Evolutionary conservation across 37 sponge, comb jelly and placozoan genomes (phyloP), one percentile per base, ranked within the genome.

Genomic region (Halichondria panicea): DNA sequence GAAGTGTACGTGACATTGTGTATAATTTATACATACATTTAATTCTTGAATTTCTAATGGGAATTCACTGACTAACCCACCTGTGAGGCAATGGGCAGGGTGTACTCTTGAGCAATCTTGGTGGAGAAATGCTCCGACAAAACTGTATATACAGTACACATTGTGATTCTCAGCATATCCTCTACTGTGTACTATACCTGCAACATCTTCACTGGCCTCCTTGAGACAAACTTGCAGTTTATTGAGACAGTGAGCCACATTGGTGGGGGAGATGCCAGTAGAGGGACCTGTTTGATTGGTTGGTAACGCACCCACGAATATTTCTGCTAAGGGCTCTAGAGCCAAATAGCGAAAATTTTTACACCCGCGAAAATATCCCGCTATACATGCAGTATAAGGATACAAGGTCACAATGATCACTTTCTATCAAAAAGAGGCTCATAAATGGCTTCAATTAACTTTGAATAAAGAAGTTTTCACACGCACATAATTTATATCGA

Each of bases 71-170:
- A 2, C 19, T 40, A 33, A 45, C 76, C 18, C 28, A 86, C 91
- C 62, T 81, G 84, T 19, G 79, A 50, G 35, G 69, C 36, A 1
- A 74, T 93, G 5, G 93, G 93, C 40, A 93, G 57, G 72, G 76
- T 72, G 37, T 84, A 81, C 61, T 88, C 93, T 21, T 72, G 75
- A 35, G 86, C 57, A 40, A 93, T 75, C 55, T 93, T 93, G 40
- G 93, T 63, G 36, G 84, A 75, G 76, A 75, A 93, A 4, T 32
- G 35, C 43, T 43, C 59, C 0, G 62, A 66, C 0, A 73, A 19
- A 3, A 42, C 40, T n/a, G 40, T 60, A 60, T 60, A 60, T 24
- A 60, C 62, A 60, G n/a, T 34, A 64, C 65, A 64, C 2, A 34
- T 5, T 13, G 21, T 9, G 12, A 21, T 3, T 18, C 38, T 66